These are phyloP conservation scores for Cephalotes varians DNA, from an alignment of 2,888 invertebrate genomes.

Conservation along the genomic window DNA sequence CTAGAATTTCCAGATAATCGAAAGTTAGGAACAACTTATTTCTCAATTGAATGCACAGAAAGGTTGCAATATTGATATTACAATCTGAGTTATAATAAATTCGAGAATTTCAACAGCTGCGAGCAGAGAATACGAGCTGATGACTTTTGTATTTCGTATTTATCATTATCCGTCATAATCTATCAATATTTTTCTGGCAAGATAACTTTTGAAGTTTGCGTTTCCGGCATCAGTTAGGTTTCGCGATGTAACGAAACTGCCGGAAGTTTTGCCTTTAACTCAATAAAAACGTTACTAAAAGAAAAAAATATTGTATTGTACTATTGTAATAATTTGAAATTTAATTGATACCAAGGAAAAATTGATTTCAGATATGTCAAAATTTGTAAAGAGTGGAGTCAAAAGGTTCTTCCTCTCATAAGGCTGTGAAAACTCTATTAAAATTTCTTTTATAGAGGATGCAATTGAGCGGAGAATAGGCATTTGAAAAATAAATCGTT, in stretches of 20 bases:
- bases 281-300: background rate
- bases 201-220: conserved; percentile 6
- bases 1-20: conserved; percentile 40
- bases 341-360: background rate
- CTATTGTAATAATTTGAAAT: background rate
- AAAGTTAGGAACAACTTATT: conserved; percentile 42
- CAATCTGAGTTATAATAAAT: conserved; percentile 1
- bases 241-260: conserved; percentile 2
- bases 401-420: too few species aligned
- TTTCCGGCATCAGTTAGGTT: background rate
- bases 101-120: conserved; percentile 12
- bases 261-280: background rate
- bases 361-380: background rate
- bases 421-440: background rate
- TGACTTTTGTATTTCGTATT: conserved; percentile 21
- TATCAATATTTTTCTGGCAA: conserved; percentile 14
- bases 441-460: background rate
- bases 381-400: background rate
- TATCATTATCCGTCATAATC: conserved; percentile 50
- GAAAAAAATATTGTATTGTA: background rate
- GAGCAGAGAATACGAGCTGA: background rate
- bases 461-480: background rate
- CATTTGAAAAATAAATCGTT: conserved; percentile 10
- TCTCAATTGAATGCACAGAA: conserved; percentile 17
- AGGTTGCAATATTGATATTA: conserved; percentile 35